These are phyloP conservation scores for Ascidia mentula DNA, from an alignment of 23 tunicate genomes.

Conservation along the genomic window DNA sequence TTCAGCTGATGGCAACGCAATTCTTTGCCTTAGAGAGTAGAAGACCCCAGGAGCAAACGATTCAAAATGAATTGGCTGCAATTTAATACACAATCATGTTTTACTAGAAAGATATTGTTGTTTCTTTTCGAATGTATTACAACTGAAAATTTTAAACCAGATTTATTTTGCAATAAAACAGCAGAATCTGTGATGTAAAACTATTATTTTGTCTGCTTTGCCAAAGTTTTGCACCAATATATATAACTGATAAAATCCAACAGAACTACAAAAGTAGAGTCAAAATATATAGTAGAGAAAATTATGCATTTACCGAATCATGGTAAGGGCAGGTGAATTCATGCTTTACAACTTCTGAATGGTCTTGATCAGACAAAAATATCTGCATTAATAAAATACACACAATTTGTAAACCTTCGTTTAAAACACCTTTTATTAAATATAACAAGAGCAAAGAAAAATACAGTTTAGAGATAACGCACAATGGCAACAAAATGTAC, in stretches of 20 bases:
- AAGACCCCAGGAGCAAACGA: constrained; percentile 69
- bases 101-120: too few species aligned
- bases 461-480: too few species aligned
- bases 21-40: constrained; percentile 48
- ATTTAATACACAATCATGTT: too few species aligned
- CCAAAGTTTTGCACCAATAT: too few species aligned
- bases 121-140: too few species aligned
- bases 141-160: too few species aligned
- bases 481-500: too few species aligned
- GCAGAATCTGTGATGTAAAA: neutral
- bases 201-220: too few species aligned
- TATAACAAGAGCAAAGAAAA: too few species aligned
- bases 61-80: constrained; percentile 50
- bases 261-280: too few species aligned
- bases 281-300: too few species aligned
- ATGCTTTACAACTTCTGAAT: neutral
- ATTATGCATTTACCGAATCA: neutral
- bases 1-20: constrained; percentile 36
- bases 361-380: constrained; percentile 1
- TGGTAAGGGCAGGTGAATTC: neutral
- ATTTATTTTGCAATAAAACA: neutral
- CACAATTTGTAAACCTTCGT: neutral
- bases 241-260: too few species aligned
- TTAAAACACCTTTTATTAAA: constrained; percentile 8
- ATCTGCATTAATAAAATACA: neutral